Base-by-base conservation (phyloP, 2,113 vertebrate genomes). In the Cariama cristata region DNA sequence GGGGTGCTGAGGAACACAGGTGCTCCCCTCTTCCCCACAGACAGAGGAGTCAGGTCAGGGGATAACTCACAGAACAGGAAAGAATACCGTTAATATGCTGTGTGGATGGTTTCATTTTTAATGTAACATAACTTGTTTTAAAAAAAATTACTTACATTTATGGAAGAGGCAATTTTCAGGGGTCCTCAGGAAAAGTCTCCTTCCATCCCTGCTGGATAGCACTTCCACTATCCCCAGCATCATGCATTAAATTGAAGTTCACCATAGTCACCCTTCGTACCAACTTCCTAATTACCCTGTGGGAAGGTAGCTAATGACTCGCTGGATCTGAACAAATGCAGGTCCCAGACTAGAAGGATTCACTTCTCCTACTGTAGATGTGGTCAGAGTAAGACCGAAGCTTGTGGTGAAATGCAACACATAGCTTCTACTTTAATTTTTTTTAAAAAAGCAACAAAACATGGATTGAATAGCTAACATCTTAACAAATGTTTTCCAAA, bases 281-380 rank as follows among this genome's bases (percentile, higher is more conserved):
- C 30, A 2, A 1, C 30, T 22, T 15, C 62, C 55, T 14, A 6
- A 64, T 32, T 28, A 1, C 58, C 17, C 60, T 38, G 26, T 8
- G 30, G 62, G 45, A 52, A 40, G 38, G 6, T 4, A 38, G 24
- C 56, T 72, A 14, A 9, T 15, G 35, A 38, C 55, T 7, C 40
- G 22, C 79, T 5, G 66, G 23, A 8, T 21, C n/a, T 15, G 26
- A 35, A 7, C 24, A 14, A 2, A 2, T 3, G 11, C 0, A 0
- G 38, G 27, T 6, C 40, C 55, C 58, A 16, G 9, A 5, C 14
- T 0, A 19, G 73, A 12, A 56, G 74, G 14, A 40, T 30, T n/a
- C 55, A 6, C 33, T 24, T 8, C 63, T 49, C 9, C 84, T 59
- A 7, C 52, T 22, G 7, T 0, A 0, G 8, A 16, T 6, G 21